phyloP scores from a whole-genome alignment of 2,888 invertebrate species.

The Parnassius orleans region DNA sequence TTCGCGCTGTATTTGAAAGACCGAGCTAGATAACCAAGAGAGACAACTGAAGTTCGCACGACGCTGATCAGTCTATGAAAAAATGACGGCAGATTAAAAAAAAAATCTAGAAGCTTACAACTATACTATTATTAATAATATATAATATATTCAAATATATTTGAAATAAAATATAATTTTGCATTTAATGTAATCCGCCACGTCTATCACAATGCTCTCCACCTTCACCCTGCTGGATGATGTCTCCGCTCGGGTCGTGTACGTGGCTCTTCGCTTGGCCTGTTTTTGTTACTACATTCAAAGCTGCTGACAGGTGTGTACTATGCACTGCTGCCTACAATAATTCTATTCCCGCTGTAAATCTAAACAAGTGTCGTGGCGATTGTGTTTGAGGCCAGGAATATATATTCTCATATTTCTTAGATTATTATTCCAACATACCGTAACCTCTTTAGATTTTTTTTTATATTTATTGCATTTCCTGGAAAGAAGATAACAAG shows the following conservation, averaged over 20 bases:
- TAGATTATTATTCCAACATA: not conserved
- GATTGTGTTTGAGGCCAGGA: slow-evolving; percentile 9
- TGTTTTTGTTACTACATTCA: slow-evolving; percentile 32
- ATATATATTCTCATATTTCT: slow-evolving; percentile 6
- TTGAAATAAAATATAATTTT: too few relatives aligned
- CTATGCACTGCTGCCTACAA: slow-evolving; percentile 7
- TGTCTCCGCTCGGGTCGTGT: slow-evolving; percentile 54
- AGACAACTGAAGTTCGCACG: too few relatives aligned
- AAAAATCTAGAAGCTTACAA: too few relatives aligned
- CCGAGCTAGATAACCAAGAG: too few relatives aligned
- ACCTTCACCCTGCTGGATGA: slow-evolving; percentile 39
- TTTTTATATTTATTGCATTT: not conserved
- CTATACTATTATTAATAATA: too few relatives aligned
- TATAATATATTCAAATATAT: too few relatives aligned
- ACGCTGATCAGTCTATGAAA: too few relatives aligned
- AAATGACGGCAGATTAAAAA: too few relatives aligned
- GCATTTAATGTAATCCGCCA: slow-evolving; percentile 30
- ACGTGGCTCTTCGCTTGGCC: slow-evolving; percentile 48
- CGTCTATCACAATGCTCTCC: slow-evolving; percentile 23
- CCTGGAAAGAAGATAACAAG: too few relatives aligned
- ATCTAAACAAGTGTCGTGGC: slow-evolving; percentile 14
- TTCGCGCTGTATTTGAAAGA: too few relatives aligned
- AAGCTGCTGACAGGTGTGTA: slow-evolving; percentile 34
- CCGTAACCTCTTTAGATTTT: not conserved
- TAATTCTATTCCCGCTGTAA: slow-evolving; percentile 15